A percentile compares a stretch with the other conserved stretches of the same genome.
Evolutionary conservation across 1,140 invertebrate genomes (phyloP).

Genomic region (Drosophila erecta): DNA sequence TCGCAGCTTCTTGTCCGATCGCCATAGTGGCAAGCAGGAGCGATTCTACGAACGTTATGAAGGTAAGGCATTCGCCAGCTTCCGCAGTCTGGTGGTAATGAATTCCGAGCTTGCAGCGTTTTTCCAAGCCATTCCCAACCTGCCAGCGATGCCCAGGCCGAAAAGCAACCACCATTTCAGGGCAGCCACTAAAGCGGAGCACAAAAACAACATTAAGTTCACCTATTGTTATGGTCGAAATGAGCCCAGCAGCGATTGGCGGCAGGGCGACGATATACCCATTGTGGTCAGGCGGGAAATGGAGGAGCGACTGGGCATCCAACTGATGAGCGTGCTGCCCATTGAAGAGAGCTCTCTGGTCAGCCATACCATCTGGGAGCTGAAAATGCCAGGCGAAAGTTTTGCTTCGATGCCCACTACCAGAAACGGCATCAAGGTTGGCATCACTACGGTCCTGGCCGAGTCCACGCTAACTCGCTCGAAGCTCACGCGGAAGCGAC

Average conservation of each 20-base stretch:
- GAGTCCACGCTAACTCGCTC: constrained; percentile 1
- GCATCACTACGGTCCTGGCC: constrained; percentile 36
- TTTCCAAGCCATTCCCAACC: constrained; percentile 20
- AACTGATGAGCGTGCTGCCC: constrained; percentile 42
- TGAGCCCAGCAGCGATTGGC: constrained; percentile 50
- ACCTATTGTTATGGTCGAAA: constrained; percentile 40
- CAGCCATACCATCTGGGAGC: constrained; percentile 64
- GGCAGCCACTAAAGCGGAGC: not conserved
- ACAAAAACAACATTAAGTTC: constrained; percentile 4
- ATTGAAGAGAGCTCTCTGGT: constrained; percentile 15
- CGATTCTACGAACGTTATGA: constrained; percentile 37
- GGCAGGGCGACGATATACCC: constrained; percentile 44
- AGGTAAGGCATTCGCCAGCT: constrained; percentile 18
- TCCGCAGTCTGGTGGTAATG: not conserved
- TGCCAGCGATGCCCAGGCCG: constrained; percentile 12
- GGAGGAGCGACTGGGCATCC: constrained; percentile 33
- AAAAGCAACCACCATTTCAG: not conserved
- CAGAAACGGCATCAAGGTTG: constrained; percentile 3
- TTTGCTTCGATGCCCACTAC: not conserved
- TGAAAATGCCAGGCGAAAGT: constrained; percentile 37
- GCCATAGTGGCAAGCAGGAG: constrained; percentile 35
- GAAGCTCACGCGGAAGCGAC: not conserved
- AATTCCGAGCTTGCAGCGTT: constrained; percentile 6
- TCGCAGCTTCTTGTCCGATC: constrained; percentile 50
- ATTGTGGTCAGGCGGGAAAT: constrained; percentile 57